phyloP scores from a whole-genome alignment of 2,888 invertebrate species.

The Melolontha melolontha region DNA sequence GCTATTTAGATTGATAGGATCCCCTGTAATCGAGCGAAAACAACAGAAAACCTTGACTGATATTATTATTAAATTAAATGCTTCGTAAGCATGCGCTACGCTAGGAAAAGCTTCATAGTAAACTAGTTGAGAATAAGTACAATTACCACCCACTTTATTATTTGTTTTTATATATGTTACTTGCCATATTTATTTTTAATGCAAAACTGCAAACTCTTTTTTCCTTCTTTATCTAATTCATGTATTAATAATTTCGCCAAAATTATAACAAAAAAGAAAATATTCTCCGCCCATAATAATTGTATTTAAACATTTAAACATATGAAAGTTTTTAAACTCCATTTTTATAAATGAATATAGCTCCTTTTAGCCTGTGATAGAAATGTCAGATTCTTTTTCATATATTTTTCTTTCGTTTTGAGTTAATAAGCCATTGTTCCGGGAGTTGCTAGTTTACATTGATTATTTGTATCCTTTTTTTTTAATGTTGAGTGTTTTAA shows the following conservation, averaged over 20 bases:
- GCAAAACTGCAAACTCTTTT: constrained; percentile 20
- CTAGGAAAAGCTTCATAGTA: constrained; percentile 49
- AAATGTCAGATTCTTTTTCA: constrained; percentile 45
- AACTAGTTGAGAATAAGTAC: constrained; percentile 56
- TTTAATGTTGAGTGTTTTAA: constrained; percentile 10
- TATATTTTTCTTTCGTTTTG: constrained; percentile 46
- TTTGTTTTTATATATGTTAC: constrained; percentile 50
- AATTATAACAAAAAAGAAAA: constrained; percentile 28
- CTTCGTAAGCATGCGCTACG: constrained; percentile 45
- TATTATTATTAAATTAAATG: constrained; percentile 48
- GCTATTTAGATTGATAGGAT: constrained; percentile 43
- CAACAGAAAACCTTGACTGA: constrained; percentile 59
- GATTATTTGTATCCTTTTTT: constrained; percentile 39
- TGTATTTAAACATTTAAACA: constrained; percentile 32
- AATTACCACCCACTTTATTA: constrained; percentile 52
- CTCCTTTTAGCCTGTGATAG: constrained; percentile 65
- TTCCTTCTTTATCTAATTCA: constrained; percentile 31
- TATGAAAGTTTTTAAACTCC: constrained; percentile 44
- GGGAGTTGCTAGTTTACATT: constrained; percentile 50
- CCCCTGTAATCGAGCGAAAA: constrained; percentile 56
- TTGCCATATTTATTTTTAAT: constrained; percentile 56
- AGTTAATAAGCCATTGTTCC: constrained; percentile 33
- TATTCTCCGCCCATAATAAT: constrained; percentile 41
- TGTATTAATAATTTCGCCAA: constrained; percentile 30
- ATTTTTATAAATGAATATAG: constrained; percentile 51